Conservation (phyloP, 2,113 vertebrate genomes). For the Sinocyclocheilus maitianheensis region DNA sequence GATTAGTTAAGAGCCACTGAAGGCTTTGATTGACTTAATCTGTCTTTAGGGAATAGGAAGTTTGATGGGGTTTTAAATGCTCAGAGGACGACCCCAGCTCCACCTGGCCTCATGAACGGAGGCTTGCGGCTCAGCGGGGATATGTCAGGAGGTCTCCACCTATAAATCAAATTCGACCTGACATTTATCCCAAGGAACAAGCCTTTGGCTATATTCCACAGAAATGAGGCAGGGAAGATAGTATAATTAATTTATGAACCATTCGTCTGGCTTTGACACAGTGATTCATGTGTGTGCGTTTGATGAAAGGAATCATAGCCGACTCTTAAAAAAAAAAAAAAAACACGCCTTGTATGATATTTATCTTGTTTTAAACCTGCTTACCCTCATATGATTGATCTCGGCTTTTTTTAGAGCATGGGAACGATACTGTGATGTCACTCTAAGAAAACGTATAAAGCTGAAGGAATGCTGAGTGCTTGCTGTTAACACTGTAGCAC, state of each 20-base stretch:
- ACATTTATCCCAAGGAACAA: conserved; percentile 2
- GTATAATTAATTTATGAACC: conserved; percentile 28
- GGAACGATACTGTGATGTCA: conserved; percentile 14
- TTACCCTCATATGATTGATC: conserved; percentile 1
- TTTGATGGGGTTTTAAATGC: conserved; percentile 56
- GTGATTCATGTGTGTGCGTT: not conserved
- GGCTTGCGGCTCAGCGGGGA: not conserved
- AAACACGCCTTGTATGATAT: not conserved
- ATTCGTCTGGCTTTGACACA: not conserved
- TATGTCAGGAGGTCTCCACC: conserved; percentile 38
- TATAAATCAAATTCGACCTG: conserved; percentile 17
- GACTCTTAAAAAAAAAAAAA: not conserved
- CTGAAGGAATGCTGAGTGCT: conserved; percentile 12
- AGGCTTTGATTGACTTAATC: conserved; percentile 66
- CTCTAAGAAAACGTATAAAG: not conserved
- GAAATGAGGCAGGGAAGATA: conserved; percentile 10
- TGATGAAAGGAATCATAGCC: conserved; percentile 15
- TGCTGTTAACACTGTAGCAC: not conserved
- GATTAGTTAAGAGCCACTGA: conserved; percentile 64
- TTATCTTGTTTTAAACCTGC: conserved; percentile 1
- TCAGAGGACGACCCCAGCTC: conserved; percentile 43
- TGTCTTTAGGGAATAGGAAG: conserved; percentile 63
- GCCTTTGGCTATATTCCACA: conserved; percentile 1
- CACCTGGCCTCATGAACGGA: conserved; percentile 26
- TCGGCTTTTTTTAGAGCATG: not conserved